Conservation (phyloP, 2,113 vertebrate species). For the Peromyscus leucopus region DNA sequence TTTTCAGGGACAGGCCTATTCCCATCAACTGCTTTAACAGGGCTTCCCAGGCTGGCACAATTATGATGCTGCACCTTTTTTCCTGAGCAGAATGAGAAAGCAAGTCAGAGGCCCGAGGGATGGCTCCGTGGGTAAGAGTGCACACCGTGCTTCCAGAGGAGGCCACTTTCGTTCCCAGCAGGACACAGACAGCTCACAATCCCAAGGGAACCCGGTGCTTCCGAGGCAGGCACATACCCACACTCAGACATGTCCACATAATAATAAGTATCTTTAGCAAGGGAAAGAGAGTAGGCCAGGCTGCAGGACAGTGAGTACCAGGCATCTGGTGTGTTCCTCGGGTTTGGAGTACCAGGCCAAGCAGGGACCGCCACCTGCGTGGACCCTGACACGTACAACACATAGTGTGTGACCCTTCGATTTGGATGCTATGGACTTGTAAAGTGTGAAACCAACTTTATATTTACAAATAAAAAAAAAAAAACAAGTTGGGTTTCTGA, state of each 20-base stretch:
- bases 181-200: neutral
- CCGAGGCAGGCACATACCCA: neutral
- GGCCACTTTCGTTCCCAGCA: neutral
- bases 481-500: neutral
- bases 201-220: neutral
- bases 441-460: neutral
- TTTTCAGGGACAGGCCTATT: neutral
- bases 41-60: too few relatives aligned
- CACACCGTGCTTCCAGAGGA: neutral
- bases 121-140: neutral
- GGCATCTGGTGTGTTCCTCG: rapidly evolving
- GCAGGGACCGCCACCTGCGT: neutral
- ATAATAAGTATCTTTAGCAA: neutral
- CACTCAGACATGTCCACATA: neutral
- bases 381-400: rapidly evolving
- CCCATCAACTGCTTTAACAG: neutral
- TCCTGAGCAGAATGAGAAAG: neutral
- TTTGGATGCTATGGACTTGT: neutral
- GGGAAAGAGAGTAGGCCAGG: neutral
- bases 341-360: rapidly evolving
- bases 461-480: neutral
- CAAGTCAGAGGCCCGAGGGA: neutral
- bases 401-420: neutral
- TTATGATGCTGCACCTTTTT: neutral
- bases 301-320: too few relatives aligned